These are phyloP conservation scores for Lynx canadensis DNA, from an alignment of 2,113 vertebrate genomes.

Conservation along the genomic window DNA sequence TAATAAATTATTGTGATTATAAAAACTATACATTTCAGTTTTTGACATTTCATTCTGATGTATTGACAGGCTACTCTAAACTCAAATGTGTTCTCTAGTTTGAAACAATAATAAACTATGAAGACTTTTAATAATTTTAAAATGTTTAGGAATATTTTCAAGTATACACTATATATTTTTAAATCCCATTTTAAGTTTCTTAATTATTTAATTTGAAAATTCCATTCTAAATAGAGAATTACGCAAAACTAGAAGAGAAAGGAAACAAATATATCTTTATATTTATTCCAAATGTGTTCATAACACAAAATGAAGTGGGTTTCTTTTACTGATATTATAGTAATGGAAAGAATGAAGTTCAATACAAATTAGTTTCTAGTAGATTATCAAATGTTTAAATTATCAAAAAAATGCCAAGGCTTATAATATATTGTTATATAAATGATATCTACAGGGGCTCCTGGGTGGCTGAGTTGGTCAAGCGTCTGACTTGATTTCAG, in stretches of 20 bases:
- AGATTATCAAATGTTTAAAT: not conserved
- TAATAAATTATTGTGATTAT: not conserved
- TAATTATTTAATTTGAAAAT: not conserved
- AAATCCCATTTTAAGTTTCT: not conserved
- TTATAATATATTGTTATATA: not conserved
- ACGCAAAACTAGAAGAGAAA: not conserved
- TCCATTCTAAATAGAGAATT: not conserved
- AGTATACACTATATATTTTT: not conserved
- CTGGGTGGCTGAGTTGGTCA: no score
- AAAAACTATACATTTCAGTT: not conserved
- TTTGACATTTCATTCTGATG: not conserved
- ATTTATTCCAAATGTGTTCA: not conserved
- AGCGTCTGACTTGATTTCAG: no score
- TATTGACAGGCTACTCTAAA: not conserved
- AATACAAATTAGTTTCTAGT: not conserved
- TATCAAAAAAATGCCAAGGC: not conserved
- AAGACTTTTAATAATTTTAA: not conserved
- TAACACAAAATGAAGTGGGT: not conserved
- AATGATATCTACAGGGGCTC: not conserved
- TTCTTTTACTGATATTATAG: not conserved
- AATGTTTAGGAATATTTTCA: not conserved
- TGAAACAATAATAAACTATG: not conserved
- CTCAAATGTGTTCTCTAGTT: not conserved
- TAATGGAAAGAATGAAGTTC: not conserved
- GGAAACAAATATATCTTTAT: not conserved